A percentile compares a stretch with the other conserved stretches of the same genome.
Conservation (phyloP, 2,888 invertebrate genomes). For the Eudemis profundana region DNA sequence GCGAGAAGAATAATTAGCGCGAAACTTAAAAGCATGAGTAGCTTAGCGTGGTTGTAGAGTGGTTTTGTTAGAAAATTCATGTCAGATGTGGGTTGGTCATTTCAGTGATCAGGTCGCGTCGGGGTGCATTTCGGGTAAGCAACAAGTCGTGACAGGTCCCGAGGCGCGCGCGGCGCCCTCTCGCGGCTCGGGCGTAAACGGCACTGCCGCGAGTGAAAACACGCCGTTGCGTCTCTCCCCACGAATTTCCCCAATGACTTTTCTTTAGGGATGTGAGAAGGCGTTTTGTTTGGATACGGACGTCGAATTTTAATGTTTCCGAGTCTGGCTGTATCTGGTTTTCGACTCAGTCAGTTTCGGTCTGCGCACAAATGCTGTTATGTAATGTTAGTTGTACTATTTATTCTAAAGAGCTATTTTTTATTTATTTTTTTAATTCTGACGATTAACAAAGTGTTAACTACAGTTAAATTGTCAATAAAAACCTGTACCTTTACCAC, state of each 20-base stretch:
- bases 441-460: no score
- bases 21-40: conserved; percentile 73
- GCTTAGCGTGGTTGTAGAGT: conserved; percentile 73
- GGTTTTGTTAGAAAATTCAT: conserved; percentile 78
- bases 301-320: not conserved
- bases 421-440: no score
- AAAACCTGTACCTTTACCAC: no score
- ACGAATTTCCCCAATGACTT: conserved; percentile 82
- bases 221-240: conserved; percentile 79
- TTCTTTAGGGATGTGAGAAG: conserved; percentile 76
- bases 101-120: conserved; percentile 61
- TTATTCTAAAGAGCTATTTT: no score
- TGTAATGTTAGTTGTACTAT: not conserved
- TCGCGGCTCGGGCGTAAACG: conserved; percentile 78
- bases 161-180: conserved; percentile 75
- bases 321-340: not conserved
- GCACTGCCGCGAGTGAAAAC: conserved; percentile 79
- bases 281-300: conserved; percentile 67
- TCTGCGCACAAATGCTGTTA: not conserved
- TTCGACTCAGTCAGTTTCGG: not conserved
- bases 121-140: conserved; percentile 66
- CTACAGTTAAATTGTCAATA: no score
- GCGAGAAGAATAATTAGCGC: conserved; percentile 66
- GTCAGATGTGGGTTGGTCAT: conserved; percentile 58
- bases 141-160: conserved; percentile 77